These are phyloP conservation scores for Microcebus jonahi DNA, from an alignment of 2,113 vertebrate genomes.

Conservation along the genomic window DNA sequence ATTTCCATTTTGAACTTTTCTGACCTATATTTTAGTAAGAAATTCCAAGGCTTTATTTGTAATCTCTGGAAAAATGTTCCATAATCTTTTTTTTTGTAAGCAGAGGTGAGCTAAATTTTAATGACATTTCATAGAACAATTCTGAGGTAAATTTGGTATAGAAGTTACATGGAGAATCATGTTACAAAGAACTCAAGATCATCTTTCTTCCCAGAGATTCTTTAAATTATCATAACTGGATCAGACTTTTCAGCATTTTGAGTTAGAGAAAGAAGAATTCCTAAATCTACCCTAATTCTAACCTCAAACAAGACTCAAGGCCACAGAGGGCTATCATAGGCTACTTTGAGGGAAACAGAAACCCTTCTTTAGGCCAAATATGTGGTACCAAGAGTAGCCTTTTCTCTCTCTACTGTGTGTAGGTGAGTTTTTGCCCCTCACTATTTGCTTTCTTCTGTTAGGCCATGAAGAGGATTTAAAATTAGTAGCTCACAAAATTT, in stretches of 20 bases:
- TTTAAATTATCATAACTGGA: neutral
- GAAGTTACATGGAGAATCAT: neutral
- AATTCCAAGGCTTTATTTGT: neutral
- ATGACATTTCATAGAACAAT: conserved; percentile 7
- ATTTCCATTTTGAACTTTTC: neutral
- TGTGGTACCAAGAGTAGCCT: neutral
- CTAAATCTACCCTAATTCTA: neutral
- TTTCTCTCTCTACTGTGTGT: neutral
- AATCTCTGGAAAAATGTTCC: neutral
- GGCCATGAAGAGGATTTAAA: neutral
- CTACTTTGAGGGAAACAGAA: neutral
- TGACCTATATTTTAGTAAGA: conserved; percentile 5
- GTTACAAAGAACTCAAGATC: neutral
- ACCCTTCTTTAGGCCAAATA: neutral
- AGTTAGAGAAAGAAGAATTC: neutral
- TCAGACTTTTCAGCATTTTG: neutral
- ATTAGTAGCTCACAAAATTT: neutral
- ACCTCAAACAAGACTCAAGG: neutral
- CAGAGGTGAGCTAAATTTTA: conserved; percentile 12
- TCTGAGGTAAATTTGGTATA: neutral
- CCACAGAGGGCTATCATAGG: neutral
- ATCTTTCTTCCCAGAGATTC: neutral
- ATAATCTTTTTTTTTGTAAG: neutral
- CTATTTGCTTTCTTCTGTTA: neutral
- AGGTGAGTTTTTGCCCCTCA: neutral